Evolutionary conservation across 2,797 vertebrate genomes (phyloP).

Genomic region (Yasuhikotakia modesta): DNA sequence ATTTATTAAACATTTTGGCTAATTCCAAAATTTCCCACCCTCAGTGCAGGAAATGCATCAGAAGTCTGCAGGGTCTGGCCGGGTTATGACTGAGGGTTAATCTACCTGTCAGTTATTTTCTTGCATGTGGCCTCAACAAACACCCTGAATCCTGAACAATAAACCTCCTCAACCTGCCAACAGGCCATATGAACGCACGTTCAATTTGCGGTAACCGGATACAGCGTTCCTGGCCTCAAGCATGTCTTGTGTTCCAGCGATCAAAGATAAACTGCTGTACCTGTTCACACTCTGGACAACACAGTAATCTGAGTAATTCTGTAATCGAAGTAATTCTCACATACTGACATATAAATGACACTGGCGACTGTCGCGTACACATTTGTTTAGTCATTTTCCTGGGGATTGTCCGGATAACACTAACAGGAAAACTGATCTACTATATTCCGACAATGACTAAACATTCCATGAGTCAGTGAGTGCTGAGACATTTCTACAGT

Average conservation of each 20-base stretch:
- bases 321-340: no score
- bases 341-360: background rate
- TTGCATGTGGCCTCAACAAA: background rate
- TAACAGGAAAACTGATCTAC: slow-evolving; percentile 18
- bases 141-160: slow-evolving; percentile 5
- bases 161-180: background rate
- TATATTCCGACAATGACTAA: slow-evolving; percentile 20
- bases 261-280: slow-evolving; percentile 60
- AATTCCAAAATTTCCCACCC: background rate
- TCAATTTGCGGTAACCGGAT: slow-evolving; percentile 35
- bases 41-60: background rate
- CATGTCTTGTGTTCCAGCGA: slow-evolving; percentile 57
- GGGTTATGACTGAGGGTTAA: no score
- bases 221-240: slow-evolving; percentile 67
- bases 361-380: background rate
- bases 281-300: background rate
- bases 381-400: slow-evolving; percentile 34
- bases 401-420: background rate
- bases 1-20: background rate
- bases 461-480: slow-evolving; percentile 19
- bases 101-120: background rate
- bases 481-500: background rate
- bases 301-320: slow-evolving; percentile 23
- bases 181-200: background rate
- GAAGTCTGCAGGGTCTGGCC: background rate